Base-by-base conservation (phyloP, 2,113 vertebrate species). In the Gasterosteus aculeatus region DNA sequence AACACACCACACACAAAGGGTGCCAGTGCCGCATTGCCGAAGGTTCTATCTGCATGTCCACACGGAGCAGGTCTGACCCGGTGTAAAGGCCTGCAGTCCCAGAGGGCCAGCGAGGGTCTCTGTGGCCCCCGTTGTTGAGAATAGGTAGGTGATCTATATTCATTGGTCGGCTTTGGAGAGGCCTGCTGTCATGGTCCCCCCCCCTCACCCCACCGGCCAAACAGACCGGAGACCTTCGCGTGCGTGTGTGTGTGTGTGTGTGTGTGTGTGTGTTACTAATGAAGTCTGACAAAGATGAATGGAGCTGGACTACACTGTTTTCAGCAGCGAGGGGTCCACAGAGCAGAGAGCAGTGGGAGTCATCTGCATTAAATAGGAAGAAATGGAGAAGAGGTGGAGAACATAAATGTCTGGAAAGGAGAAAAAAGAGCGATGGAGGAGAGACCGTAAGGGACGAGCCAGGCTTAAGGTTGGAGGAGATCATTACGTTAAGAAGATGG, bases 261-360 rank as follows among this genome's bases (percentile, higher is more conserved):
- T 62, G 46, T 57, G 31, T 80, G 69, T 72, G 76, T 62, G 69
- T 80, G 59, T 69, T 81, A 82, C 85, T 93, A 94, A 93, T 93
- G 83, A 81, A 82, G 83, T 67, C 79, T 93, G 93, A 92, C 93
- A 92, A 75, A 93, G 93, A 94, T 92, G 85, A 93, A 94, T 93
- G 90, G 79, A 85, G 76, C 83, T 73, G 86, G 88, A 91, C 90
- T 87, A 80, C 87, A 87, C 64, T 33, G 74, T 75, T 81, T 89
- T 85, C 85, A 88, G 86, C 81, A 81, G 84, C 0, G 56, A 86
- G 64, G 75, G 64, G 62, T 86, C 83, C 84, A 60, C 64, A 77
- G 77, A 79, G 78, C 58, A 38, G 60, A 57, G 56, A 70, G 68
- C 33, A 22, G 35, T 74, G 80, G 56, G 79, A 82, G 73, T 66